These are phyloP conservation scores for Ariolimax columbianus DNA, from an alignment of 2,888 invertebrate genomes.

Conservation along the genomic window DNA sequence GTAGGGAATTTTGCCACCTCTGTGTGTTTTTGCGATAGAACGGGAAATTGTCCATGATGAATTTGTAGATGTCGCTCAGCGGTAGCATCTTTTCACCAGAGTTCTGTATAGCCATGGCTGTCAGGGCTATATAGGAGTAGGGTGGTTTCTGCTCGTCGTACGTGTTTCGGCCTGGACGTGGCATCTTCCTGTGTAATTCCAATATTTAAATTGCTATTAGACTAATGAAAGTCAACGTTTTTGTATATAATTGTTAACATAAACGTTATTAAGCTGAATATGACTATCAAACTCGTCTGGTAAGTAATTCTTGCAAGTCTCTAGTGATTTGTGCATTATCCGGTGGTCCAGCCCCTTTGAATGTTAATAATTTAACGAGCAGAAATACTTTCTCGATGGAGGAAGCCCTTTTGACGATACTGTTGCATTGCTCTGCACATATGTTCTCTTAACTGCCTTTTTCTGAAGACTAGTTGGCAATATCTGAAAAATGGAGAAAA, in stretches of 20 bases:
- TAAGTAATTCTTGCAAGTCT: neutral
- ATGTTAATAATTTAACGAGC: too few relatives aligned
- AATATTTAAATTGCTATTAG: too few relatives aligned
- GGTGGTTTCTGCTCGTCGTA: constrained; percentile 99
- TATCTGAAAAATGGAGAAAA: neutral
- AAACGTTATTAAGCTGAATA: neutral
- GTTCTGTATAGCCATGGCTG: constrained; percentile 99
- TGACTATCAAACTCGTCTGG: neutral
- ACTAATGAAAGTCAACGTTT: too few relatives aligned
- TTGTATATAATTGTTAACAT: too few relatives aligned
- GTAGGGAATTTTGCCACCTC: constrained; percentile 82
- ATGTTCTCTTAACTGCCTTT: too few relatives aligned
- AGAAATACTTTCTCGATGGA: too few relatives aligned
- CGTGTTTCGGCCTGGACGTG: constrained; percentile 95
- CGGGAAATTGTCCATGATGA: constrained; percentile 93
- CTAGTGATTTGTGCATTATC: too few relatives aligned
- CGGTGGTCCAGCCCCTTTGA: too few relatives aligned
- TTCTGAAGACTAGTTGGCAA: too few relatives aligned
- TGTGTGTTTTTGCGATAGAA: constrained; percentile 91
- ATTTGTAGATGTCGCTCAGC: constrained; percentile 92
- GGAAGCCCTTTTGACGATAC: too few relatives aligned
- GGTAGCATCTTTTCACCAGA: constrained; percentile 97
- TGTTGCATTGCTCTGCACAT: too few relatives aligned
- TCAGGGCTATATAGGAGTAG: constrained; percentile 98
- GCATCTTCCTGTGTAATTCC: too few relatives aligned